Conservation (phyloP, 2,113 vertebrate genomes). For the Xiphophorus couchianus region DNA sequence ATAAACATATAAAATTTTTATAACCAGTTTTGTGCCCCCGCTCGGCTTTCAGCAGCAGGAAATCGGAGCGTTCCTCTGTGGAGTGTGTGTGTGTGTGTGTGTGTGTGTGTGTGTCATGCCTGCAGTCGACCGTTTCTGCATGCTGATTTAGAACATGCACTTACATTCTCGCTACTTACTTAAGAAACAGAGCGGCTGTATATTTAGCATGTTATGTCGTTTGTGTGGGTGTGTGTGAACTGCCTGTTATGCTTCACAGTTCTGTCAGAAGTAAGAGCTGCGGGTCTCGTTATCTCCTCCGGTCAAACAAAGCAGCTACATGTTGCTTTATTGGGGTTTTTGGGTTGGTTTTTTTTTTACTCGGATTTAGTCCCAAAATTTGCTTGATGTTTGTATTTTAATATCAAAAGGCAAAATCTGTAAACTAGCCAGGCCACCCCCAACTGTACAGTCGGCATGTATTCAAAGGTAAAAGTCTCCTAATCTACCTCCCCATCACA, state of each 20-base stretch:
- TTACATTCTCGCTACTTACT: neutral
- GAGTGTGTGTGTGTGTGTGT: neutral
- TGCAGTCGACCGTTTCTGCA: slow-evolving; percentile 11
- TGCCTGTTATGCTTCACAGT: neutral
- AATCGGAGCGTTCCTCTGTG: slow-evolving; percentile 5
- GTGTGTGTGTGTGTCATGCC: slow-evolving; percentile 4
- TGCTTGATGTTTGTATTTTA: too few relatives aligned
- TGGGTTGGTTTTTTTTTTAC: too few relatives aligned
- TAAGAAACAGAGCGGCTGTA: neutral
- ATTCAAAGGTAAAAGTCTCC: too few relatives aligned
- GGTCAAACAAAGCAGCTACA: too few relatives aligned
- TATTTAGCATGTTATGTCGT: slow-evolving; percentile 12
- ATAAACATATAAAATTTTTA: neutral
- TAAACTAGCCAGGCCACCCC: too few relatives aligned
- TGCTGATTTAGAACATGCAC: slow-evolving; percentile 3
- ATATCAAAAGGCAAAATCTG: too few relatives aligned
- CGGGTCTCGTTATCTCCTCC: neutral
- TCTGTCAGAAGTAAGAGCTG: neutral
- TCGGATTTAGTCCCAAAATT: neutral
- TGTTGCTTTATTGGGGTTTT: too few relatives aligned
- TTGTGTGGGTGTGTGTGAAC: slow-evolving; percentile 5
- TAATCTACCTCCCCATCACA: too few relatives aligned
- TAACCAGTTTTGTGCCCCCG: neutral
- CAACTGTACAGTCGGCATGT: too few relatives aligned
- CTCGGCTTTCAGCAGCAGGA: neutral